A percentile compares a stretch with the other conserved stretches of the same genome.
Evolutionary conservation across 1,140 invertebrate genomes (phyloP).

Genomic region (Drosophila sproati): DNA sequence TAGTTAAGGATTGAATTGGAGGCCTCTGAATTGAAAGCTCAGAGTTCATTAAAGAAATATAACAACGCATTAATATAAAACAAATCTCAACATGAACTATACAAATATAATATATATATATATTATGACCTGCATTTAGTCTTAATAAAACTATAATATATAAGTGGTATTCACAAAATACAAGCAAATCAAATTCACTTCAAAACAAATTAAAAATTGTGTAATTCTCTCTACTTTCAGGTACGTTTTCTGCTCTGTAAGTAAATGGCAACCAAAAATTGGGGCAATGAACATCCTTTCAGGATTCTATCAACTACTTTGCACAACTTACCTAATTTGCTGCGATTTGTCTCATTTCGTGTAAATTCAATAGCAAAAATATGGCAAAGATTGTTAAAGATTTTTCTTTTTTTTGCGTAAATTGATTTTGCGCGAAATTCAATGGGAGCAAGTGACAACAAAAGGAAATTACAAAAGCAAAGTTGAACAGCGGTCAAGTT

Average conservation of each 20-base stretch:
- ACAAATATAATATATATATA: too few species aligned
- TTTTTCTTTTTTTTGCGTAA: slow-evolving; percentile 17
- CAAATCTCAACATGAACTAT: too few species aligned
- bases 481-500: slow-evolving; percentile 36
- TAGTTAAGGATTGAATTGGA: too few species aligned
- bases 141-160: background rate
- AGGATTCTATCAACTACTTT: slow-evolving; percentile 62
- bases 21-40: too few species aligned
- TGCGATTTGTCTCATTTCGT: slow-evolving; percentile 18
- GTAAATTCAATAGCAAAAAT: background rate
- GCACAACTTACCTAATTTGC: slow-evolving; percentile 72
- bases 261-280: slow-evolving; percentile 6
- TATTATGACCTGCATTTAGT: background rate
- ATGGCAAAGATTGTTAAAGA: slow-evolving; percentile 21
- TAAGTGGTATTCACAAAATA: background rate
- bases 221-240: slow-evolving; percentile 16
- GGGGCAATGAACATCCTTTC: slow-evolving; percentile 50
- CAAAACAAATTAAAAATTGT: slow-evolving; percentile 5
- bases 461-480: slow-evolving; percentile 61
- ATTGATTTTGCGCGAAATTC: slow-evolving; percentile 61
- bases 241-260: slow-evolving; percentile 7
- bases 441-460: slow-evolving; percentile 36
- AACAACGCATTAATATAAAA: too few species aligned
- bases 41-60: too few species aligned
- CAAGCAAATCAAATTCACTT: slow-evolving; percentile 26